These are phyloP conservation scores for Ophion costatus DNA, from an alignment of 2,888 invertebrate genomes.

Conservation along the genomic window DNA sequence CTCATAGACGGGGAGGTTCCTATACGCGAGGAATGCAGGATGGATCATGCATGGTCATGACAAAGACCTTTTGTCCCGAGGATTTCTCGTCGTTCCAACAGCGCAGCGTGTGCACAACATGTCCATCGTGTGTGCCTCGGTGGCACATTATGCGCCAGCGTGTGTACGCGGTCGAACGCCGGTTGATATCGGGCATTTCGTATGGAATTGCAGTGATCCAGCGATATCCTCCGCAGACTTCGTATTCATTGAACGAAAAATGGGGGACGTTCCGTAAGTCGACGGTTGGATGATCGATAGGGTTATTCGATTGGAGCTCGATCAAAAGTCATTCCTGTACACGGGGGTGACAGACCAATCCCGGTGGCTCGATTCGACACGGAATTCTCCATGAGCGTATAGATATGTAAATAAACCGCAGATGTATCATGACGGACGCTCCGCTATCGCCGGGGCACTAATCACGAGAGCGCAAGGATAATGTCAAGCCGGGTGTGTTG, in stretches of 20 bases:
- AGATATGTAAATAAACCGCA: slow-evolving; percentile 16
- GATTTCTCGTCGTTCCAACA: slow-evolving; percentile 48
- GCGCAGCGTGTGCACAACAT: slow-evolving; percentile 32
- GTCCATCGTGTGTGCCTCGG: slow-evolving; percentile 14
- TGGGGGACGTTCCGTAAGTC: background rate
- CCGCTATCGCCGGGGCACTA: slow-evolving; percentile 68
- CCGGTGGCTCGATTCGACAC: slow-evolving; percentile 1
- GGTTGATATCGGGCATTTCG: background rate
- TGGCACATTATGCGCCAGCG: slow-evolving; percentile 32
- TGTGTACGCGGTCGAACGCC: slow-evolving; percentile 23
- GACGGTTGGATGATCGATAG: background rate
- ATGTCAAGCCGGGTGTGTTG: slow-evolving; percentile 66
- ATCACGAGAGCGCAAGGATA: slow-evolving; percentile 70
- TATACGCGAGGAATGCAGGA: slow-evolving; percentile 61
- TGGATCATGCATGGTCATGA: slow-evolving; percentile 55
- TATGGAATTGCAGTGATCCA: background rate
- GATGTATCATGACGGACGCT: slow-evolving; percentile 61
- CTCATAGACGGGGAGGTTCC: background rate
- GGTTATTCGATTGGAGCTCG: background rate
- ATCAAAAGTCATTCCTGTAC: background rate
- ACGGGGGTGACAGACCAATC: background rate
- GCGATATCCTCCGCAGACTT: background rate
- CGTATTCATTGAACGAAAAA: background rate
- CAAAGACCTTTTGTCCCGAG: slow-evolving; percentile 70
- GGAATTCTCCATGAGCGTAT: background rate